Conservation (phyloP, 2,888 invertebrate species). For the Cephus spinipes region DNA sequence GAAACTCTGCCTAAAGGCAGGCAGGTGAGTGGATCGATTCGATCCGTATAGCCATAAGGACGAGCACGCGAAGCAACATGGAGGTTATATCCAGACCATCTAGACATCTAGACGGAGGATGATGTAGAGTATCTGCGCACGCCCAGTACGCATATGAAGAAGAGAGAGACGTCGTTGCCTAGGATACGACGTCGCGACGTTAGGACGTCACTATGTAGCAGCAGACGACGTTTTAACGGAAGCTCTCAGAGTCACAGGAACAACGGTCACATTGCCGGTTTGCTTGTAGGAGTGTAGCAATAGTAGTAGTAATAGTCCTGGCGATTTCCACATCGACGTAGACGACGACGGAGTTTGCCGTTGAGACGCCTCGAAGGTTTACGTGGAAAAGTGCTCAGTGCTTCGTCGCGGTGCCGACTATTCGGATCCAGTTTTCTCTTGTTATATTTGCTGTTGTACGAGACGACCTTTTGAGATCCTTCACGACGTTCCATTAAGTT, state of each 20-base stretch:
- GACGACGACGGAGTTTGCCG: not conserved
- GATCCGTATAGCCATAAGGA: constrained; percentile 14
- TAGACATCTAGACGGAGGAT: not conserved
- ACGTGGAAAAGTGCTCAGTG: not conserved
- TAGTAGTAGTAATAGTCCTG: not conserved
- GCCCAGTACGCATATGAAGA: not conserved
- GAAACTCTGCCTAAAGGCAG: constrained; percentile 25
- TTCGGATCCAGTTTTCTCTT: not conserved
- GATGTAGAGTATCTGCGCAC: not conserved
- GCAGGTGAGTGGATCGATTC: constrained; percentile 45
- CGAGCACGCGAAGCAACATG: not conserved
- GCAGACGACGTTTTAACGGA: not conserved
- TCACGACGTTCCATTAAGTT: not conserved
- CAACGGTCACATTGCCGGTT: not conserved
- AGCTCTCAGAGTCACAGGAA: not conserved
- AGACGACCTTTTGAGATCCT: not conserved
- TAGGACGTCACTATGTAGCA: not conserved
- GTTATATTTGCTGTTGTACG: not conserved
- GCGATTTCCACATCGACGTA: not conserved
- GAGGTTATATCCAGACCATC: not conserved
- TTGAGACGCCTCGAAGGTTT: not conserved
- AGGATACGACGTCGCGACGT: constrained; percentile 33
- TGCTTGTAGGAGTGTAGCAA: not conserved
- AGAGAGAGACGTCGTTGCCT: constrained; percentile 34
- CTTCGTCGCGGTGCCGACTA: not conserved